Conservation (phyloP, 64 coral and sea anemone genomes). For the Platygyra sinensis region DNA sequence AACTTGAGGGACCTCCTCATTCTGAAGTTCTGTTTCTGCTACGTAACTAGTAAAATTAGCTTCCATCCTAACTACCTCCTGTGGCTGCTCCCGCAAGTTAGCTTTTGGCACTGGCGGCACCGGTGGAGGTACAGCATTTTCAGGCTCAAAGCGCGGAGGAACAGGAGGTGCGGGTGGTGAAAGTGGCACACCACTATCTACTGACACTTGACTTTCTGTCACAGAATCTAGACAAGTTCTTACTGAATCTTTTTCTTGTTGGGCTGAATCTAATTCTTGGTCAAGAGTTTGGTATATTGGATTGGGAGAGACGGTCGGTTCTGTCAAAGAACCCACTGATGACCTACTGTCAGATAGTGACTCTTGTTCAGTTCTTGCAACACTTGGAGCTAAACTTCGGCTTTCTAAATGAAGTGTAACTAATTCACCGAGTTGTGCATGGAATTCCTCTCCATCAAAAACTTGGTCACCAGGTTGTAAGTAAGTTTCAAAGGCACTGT, state of each 20-base stretch:
- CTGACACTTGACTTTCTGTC: background rate
- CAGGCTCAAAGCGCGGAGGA: constrained; percentile 55
- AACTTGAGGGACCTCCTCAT: constrained; percentile 30
- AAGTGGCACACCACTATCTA: background rate
- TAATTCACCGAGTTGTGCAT: constrained; percentile 39
- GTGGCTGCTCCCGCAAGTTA: background rate
- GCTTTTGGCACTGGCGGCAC: constrained; percentile 36
- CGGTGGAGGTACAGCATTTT: constrained; percentile 19
- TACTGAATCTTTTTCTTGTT: constrained; percentile 3
- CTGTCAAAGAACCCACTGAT: constrained; percentile 9
- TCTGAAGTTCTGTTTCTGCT: constrained; percentile 22
- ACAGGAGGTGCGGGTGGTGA: constrained; percentile 63
- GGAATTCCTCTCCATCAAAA: constrained; percentile 1
- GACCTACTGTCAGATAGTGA: constrained; percentile 4
- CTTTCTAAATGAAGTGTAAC: constrained; percentile 27
- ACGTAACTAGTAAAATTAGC: constrained; percentile 71
- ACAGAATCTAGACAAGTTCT: background rate
- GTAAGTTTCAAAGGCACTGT: constrained; percentile 46
- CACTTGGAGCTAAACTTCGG: constrained; percentile 9
- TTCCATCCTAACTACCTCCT: constrained; percentile 44
- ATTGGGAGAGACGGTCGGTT: background rate
- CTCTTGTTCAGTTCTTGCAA: constrained; percentile 11
- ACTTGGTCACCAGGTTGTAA: constrained; percentile 16
- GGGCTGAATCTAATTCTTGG: background rate
- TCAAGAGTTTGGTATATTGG: constrained; percentile 45